A percentile compares a stretch with the other conserved stretches of the same genome.
phyloP scores from a whole-genome alignment of 2,888 invertebrate genomes.

The Urechis unicinctus region DNA sequence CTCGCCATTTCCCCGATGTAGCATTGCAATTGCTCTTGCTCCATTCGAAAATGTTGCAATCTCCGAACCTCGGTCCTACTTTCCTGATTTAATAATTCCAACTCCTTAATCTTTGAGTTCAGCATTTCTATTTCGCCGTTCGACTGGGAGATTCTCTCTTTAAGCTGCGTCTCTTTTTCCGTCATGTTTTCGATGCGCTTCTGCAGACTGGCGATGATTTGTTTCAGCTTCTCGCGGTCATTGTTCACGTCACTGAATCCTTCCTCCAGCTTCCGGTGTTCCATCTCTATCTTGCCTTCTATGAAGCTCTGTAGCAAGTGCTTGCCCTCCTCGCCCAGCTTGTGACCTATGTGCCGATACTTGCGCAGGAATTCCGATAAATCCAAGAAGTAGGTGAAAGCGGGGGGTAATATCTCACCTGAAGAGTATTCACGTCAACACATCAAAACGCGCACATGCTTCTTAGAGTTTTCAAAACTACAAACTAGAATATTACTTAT shows the following conservation, averaged over 20 bases:
- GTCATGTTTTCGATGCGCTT: not conserved
- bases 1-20: conserved; percentile 4
- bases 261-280: conserved; percentile 3
- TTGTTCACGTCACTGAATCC: not conserved
- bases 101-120: conserved; percentile 1
- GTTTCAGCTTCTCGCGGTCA: not conserved
- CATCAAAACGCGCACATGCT: not conserved
- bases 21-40: conserved; percentile 8
- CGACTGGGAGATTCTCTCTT: not conserved
- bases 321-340: conserved; percentile 20
- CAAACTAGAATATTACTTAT: no score
- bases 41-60: conserved; percentile 7
- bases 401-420: conserved; percentile 20
- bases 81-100: not conserved
- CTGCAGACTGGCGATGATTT: not conserved
- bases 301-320: conserved; percentile 19
- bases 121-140: conserved; percentile 4
- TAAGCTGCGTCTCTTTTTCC: not conserved
- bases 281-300: conserved; percentile 17
- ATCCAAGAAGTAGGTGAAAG: conserved; percentile 19
- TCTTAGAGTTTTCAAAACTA: no score
- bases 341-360: conserved; percentile 19
- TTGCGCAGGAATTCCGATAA: conserved; percentile 15
- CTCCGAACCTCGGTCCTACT: conserved; percentile 4
- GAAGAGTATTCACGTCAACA: not conserved